phyloP scores from a whole-genome alignment of 2,113 vertebrate genomes.

The Cryptotis parvus region DNA sequence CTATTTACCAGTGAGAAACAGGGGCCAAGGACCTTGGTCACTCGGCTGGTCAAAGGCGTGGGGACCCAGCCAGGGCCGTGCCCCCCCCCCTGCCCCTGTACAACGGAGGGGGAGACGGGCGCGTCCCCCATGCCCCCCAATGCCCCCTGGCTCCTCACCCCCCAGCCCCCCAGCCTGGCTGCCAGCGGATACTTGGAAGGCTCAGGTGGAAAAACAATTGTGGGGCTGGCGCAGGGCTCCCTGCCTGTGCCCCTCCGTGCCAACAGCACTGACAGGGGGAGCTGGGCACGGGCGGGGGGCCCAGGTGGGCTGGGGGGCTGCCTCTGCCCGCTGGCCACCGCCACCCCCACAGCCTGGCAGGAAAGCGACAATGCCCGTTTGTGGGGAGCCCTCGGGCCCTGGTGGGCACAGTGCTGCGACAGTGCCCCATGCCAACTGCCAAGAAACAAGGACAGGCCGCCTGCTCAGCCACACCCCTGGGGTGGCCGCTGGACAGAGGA shows the following conservation, averaged over 20 bases:
- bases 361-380: not conserved
- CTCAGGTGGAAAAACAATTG: constrained; percentile 62
- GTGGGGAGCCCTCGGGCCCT: not conserved
- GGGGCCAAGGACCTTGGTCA: not conserved
- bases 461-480: not conserved
- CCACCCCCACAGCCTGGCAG: too few species aligned
- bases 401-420: not conserved
- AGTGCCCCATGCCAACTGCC: not conserved
- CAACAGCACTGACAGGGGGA: not conserved
- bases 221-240: not conserved
- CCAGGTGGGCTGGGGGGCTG: too few species aligned
- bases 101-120: not conserved
- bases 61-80: fast-evolving
- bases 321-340: too few species aligned
- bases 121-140: not conserved
- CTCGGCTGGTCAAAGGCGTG: not conserved
- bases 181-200: constrained; percentile 34
- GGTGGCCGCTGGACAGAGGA: not conserved
- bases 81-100: not conserved
- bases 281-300: too few species aligned
- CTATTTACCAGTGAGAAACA: not conserved
- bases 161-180: not conserved
- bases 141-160: fast-evolving
- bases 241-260: fast-evolving
- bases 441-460: not conserved